These are phyloP conservation scores for Burhinus oedicnemus DNA, from an alignment of 2,113 vertebrate genomes.

Conservation along the genomic window DNA sequence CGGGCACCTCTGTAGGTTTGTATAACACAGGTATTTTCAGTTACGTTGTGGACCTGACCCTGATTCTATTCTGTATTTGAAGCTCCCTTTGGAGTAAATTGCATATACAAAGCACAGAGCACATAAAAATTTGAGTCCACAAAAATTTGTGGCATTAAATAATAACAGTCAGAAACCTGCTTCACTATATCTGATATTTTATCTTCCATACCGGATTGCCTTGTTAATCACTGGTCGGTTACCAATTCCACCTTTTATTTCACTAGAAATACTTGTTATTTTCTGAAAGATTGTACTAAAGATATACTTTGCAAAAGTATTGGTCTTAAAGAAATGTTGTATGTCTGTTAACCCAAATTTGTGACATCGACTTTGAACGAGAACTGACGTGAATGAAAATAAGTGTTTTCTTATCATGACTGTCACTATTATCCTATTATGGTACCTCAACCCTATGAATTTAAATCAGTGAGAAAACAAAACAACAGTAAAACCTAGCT, in stretches of 20 bases:
- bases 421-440: background rate
- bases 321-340: background rate
- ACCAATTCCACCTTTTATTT: constrained; percentile 26
- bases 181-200: background rate
- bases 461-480: constrained; percentile 24
- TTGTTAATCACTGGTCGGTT: constrained; percentile 39
- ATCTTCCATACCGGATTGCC: background rate
- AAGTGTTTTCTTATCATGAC: background rate
- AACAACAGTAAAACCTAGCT: background rate
- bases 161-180: background rate
- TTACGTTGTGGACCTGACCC: background rate
- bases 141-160: background rate
- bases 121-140: background rate
- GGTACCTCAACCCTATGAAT: background rate
- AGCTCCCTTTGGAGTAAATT: background rate
- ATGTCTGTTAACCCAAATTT: background rate
- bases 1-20: background rate
- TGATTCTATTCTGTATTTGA: background rate
- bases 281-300: constrained; percentile 35
- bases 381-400: background rate
- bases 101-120: background rate
- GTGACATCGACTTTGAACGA: constrained; percentile 20
- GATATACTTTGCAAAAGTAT: constrained; percentile 28
- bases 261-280: constrained; percentile 31
- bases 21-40: background rate